A percentile compares a stretch with the other conserved stretches of the same genome.
These are phyloP conservation scores for Sepiola atlantica DNA, from an alignment of 2,888 invertebrate species.

Conservation along the genomic window DNA sequence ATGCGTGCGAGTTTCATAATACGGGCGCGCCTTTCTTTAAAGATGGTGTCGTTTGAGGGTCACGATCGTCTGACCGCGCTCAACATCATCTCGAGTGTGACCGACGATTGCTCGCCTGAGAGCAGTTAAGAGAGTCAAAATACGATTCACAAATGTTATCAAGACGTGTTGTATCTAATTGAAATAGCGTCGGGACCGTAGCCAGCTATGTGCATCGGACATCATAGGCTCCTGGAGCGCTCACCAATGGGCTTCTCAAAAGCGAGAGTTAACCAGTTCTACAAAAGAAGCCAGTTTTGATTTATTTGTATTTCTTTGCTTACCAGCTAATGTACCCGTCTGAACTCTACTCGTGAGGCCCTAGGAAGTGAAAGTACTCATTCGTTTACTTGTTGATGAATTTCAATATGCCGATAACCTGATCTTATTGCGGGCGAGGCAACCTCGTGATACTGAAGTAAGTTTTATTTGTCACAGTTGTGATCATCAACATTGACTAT, in stretches of 20 bases:
- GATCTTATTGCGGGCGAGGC: too few relatives aligned
- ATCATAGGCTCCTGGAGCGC: background rate
- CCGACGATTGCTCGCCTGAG: background rate
- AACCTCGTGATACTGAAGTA: too few relatives aligned
- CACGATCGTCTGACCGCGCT: background rate
- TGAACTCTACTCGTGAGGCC: too few relatives aligned
- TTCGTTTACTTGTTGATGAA: too few relatives aligned
- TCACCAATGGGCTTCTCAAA: background rate
- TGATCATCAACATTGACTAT: too few relatives aligned
- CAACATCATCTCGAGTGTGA: background rate
- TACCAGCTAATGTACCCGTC: too few relatives aligned
- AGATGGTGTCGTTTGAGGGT: background rate
- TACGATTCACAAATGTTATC: constrained; percentile 18
- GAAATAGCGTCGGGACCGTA: background rate
- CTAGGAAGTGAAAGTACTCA: too few relatives aligned
- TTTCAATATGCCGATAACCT: too few relatives aligned
- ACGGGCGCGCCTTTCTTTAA: background rate
- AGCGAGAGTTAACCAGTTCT: background rate
- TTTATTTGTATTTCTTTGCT: background rate
- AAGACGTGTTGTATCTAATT: background rate
- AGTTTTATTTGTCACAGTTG: too few relatives aligned
- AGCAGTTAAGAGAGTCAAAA: constrained; percentile 8
- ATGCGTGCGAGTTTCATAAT: background rate
- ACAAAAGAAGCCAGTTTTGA: background rate
- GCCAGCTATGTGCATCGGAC: background rate